Evolutionary conservation across 2,113 vertebrate genomes (phyloP), one percentile per base, ranked within the genome.

Genomic region (Telmatochromis sp.): DNA sequence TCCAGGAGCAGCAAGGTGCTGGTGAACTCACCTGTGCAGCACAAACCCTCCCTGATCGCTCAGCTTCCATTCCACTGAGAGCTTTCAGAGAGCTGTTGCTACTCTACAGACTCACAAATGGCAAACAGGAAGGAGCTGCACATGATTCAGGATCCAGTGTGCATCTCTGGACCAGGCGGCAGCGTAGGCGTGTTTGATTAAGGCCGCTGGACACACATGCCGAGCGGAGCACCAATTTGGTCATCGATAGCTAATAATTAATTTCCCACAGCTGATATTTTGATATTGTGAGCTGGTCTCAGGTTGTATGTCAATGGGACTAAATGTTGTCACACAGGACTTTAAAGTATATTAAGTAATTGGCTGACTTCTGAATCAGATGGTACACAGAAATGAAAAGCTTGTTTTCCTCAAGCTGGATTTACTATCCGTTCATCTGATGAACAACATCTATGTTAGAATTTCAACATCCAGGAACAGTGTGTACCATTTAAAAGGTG

Each of bases 231-330:
- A 55, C 31, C 7, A 35, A 10, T 55, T 28, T 55, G 0, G 19
- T 54, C 50, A 53, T 14, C 1, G 5, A 80, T 80, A 35, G 75
- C 75, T 53, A 35, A 80, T 80, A 35, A 80, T 80, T 35, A 54
- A 53, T 80, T 53, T 80, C 6, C 23, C 4, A 75, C 6, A 19
- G 9, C 71, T 75, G 71, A 75, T 73, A 73, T 45, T 73, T 73
- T 28, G 68, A 45, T 31, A 17, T 75, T 19, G 17, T 53, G 26
- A 79, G 45, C 73, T 47, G 14, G 23, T 47, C 15, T 75, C 42
- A 12, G 71, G 21, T 28, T 15, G 14, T 11, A 45, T 17, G 40
- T 75, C 9, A 75, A 47, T 28, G 68, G 40, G 40, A 28, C 14
- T 28, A 75, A 47, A 47, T 73, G 68, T 73, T 42, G 21, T 73